Evolutionary conservation across 1,140 invertebrate species (phyloP), one percentile per base, ranked within the genome.

Genomic region (Bemisia tabaci): DNA sequence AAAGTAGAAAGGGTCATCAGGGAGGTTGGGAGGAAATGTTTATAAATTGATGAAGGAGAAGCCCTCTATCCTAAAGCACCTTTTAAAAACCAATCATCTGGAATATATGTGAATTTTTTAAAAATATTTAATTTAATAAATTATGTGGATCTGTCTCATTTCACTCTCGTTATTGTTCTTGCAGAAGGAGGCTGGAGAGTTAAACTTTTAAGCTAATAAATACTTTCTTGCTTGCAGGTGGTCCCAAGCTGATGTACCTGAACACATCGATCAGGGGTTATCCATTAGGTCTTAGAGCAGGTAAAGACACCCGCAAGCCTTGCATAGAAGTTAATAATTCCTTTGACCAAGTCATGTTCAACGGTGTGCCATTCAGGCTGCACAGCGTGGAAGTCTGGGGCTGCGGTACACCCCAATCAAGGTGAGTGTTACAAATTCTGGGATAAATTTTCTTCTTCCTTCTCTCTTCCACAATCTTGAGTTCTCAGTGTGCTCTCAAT

Each of bases 211-310:
- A n/a, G n/a, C n/a, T n/a, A n/a, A n/a, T n/a, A n/a, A n/a, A n/a
- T n/a, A n/a, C n/a, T n/a, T n/a, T n/a, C n/a, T n/a, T n/a, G n/a
- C n/a, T 73, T 77, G 59, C 75, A 90, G 89, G 77, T 83, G 89
- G 85, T 58, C 77, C 84, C 1, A 92, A 92, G 73, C 82, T 93
- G 74, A 74, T 94, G 69, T 92, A 92, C 75, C 82, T 93, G 72
- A 95, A 94, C 76, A 87, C 87, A 12, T 81, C 80, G 12, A 90
- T 92, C 71, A 82, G 92, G 66, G 91, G 90, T 0, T 90, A 93
- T 76, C 90, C 92, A 0, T 84, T 87, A 72, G 92, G 92, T 0
- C 79, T 96, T 26, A 83, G 90, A 60, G 87, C 90, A 0, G 92
- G 92, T 21, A 82, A 81, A 48, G 88, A 94, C 79, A 85, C 88